Conservation (phyloP, 2,797 vertebrate genomes). For the Galago senegalensis region DNA sequence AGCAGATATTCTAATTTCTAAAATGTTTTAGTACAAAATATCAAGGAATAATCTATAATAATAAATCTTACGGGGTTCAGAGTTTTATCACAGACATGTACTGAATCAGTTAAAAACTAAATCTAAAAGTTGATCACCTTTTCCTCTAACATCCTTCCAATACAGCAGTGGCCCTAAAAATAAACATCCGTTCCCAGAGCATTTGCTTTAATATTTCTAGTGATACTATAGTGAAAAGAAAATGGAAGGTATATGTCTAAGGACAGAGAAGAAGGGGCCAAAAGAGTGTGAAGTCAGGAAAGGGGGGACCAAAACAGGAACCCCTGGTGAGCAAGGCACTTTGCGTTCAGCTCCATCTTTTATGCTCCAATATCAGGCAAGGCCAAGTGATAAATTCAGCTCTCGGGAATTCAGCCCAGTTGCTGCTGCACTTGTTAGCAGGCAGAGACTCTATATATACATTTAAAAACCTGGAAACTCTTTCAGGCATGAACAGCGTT, state of each 20-base stretch:
- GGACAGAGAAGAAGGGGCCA: neutral
- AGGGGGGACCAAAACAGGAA: neutral
- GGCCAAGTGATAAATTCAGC: neutral
- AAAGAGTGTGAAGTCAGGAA: neutral
- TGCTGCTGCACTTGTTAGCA: neutral
- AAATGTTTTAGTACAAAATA: neutral
- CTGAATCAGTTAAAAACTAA: neutral
- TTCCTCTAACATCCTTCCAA: neutral
- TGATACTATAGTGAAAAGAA: neutral
- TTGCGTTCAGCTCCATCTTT: neutral
- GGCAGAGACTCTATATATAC: neutral
- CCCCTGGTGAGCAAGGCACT: neutral
- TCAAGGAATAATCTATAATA: neutral
- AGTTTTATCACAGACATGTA: neutral
- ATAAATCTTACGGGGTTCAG: neutral
- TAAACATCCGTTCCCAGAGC: neutral
- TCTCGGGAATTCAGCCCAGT: neutral
- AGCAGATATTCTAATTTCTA: neutral
- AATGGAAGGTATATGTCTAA: neutral
- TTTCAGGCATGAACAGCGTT: neutral
- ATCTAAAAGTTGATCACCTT: neutral
- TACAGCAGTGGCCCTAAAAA: neutral
- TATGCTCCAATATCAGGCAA: neutral
- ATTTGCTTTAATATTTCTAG: neutral
- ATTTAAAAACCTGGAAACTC: neutral